Evolutionary conservation across 2,113 vertebrate species (phyloP).

Genomic region (Acanthisitta chloris): DNA sequence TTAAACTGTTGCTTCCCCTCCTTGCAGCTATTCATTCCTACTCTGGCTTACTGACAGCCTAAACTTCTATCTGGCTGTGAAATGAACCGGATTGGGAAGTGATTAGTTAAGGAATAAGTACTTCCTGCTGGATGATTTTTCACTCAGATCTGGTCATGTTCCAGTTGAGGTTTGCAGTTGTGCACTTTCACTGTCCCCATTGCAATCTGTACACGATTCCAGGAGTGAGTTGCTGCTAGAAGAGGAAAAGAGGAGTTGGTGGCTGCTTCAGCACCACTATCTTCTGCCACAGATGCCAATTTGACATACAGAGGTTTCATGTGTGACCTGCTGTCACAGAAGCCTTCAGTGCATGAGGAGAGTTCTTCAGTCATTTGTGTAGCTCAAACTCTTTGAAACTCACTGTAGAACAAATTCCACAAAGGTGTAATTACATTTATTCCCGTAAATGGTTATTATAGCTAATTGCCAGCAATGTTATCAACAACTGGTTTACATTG

Average conservation of each 20-base stretch:
- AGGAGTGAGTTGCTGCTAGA: background rate
- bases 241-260: background rate
- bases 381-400: background rate
- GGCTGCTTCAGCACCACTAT: background rate
- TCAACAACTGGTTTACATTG: background rate
- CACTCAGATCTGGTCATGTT: background rate
- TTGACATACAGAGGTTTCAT: background rate
- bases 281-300: background rate
- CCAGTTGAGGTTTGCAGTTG: background rate
- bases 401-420: background rate
- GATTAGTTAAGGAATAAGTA: background rate
- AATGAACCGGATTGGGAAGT: background rate
- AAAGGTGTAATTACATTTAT: background rate
- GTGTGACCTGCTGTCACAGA: background rate
- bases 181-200: rapidly evolving
- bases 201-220: background rate
- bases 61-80: background rate
- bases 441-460: background rate
- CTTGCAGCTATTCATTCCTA: background rate
- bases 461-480: too few species aligned
- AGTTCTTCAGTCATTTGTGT: background rate
- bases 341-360: background rate
- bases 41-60: background rate
- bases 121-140: background rate
- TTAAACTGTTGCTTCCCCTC: background rate